These are phyloP conservation scores for Sycophila sp. DNA, from an alignment of 1,140 invertebrate genomes.

Conservation along the genomic window DNA sequence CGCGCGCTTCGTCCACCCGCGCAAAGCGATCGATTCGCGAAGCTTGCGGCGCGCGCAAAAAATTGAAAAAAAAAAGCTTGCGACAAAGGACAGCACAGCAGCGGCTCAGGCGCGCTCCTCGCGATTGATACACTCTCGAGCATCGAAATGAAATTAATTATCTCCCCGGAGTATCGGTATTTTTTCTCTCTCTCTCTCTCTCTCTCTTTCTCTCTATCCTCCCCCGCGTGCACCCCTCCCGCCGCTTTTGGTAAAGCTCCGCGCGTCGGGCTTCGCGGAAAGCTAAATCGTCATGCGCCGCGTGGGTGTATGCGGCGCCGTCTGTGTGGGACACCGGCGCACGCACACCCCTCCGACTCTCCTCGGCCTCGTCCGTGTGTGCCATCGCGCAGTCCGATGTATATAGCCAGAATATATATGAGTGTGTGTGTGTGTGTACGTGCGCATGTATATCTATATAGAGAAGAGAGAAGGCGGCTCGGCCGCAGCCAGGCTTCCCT, in stretches of 20 bases:
- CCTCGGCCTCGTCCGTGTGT: too few relatives aligned
- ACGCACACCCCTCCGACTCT: neutral
- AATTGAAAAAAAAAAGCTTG: neutral
- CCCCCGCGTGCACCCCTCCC: neutral
- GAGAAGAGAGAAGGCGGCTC: too few relatives aligned
- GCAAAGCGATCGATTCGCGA: too few relatives aligned
- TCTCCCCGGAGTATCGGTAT: conserved; percentile 4
- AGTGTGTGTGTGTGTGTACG: neutral
- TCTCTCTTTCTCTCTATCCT: neutral
- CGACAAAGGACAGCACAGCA: too few relatives aligned
- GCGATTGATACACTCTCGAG: neutral
- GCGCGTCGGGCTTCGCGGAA: neutral
- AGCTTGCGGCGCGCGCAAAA: neutral
- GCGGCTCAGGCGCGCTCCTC: too few relatives aligned
- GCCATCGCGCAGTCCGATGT: too few relatives aligned
- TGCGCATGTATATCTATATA: neutral
- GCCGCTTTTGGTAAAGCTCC: too few relatives aligned
- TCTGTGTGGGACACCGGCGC: neutral
- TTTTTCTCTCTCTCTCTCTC: conserved; percentile 5
- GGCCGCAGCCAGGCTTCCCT: neutral
- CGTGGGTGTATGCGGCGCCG: conserved; percentile 37
- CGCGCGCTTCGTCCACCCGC: too few relatives aligned
- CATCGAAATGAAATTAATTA: conserved; percentile 6
- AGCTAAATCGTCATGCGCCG: conserved; percentile 37
- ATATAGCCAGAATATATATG: too few relatives aligned